Evolutionary conservation across 2,888 invertebrate species (phyloP).

Genomic region (Agrenia bidenticulata): DNA sequence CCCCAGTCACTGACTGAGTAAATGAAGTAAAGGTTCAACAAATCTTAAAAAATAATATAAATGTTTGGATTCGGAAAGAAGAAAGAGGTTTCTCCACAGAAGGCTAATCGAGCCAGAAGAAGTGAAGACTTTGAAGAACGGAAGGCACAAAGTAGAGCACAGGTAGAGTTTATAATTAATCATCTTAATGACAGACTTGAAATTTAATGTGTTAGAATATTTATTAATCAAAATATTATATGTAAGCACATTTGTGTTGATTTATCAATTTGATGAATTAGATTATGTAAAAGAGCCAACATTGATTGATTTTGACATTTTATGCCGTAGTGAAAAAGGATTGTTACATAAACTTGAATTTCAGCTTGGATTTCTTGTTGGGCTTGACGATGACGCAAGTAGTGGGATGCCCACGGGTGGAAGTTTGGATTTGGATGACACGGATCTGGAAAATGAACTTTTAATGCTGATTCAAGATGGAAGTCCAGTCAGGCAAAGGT

Average conservation of each 20-base stretch:
- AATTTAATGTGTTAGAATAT: slow-evolving; percentile 9
- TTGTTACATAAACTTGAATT: too few species aligned
- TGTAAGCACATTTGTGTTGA: too few species aligned
- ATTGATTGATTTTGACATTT: too few species aligned
- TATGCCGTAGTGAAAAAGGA: too few species aligned
- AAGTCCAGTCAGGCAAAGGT: slow-evolving; percentile 4
- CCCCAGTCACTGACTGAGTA: too few species aligned
- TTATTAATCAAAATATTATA: too few species aligned
- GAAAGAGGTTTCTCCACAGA: slow-evolving; percentile 53
- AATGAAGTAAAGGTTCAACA: too few species aligned
- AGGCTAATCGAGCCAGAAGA: slow-evolving; percentile 36
- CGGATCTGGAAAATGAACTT: slow-evolving; percentile 84
- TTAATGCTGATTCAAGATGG: slow-evolving; percentile 63
- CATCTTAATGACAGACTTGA: background rate
- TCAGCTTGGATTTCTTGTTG: slow-evolving; percentile 68
- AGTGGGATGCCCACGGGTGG: slow-evolving; percentile 60
- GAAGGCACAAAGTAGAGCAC: slow-evolving; percentile 53
- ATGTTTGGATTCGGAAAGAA: slow-evolving; percentile 56
- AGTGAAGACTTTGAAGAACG: slow-evolving; percentile 48
- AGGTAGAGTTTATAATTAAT: slow-evolving; percentile 52
- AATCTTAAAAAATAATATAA: too few species aligned
- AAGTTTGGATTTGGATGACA: slow-evolving; percentile 64
- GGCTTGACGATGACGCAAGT: slow-evolving; percentile 63
- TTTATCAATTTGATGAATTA: too few species aligned
- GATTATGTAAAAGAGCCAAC: too few species aligned